These are phyloP conservation scores for Microcebus ravelobensis DNA, from an alignment of 2,113 vertebrate genomes.

Conservation along the genomic window DNA sequence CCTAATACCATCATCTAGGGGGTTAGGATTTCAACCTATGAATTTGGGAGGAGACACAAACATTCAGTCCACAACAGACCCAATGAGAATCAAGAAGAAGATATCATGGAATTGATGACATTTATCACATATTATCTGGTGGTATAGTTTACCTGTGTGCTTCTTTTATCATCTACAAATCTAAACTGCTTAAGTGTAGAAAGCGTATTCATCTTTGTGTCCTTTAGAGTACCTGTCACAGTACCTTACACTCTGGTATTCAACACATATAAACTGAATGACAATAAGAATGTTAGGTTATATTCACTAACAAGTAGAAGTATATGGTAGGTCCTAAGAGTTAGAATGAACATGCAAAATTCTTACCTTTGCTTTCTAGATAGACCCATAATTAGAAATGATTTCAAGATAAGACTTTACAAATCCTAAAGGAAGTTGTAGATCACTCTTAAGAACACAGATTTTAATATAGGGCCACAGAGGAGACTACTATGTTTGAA, in stretches of 20 bases:
- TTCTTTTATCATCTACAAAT: neutral
- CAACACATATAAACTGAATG: neutral
- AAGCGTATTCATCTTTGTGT: neutral
- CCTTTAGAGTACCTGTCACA: neutral
- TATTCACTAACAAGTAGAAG: neutral
- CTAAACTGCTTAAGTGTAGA: neutral
- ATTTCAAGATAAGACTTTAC: neutral
- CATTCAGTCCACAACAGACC: neutral
- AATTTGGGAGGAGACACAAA: neutral
- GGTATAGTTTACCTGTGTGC: neutral
- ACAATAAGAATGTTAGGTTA: neutral
- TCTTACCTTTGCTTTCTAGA: conserved; percentile 44
- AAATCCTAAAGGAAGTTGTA: conserved; percentile 13
- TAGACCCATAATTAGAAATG: neutral
- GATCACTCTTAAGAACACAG: neutral
- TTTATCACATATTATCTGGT: neutral
- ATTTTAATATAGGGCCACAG: neutral
- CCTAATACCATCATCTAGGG: neutral
- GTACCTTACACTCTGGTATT: neutral
- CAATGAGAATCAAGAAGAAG: neutral
- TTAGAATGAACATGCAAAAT: neutral
- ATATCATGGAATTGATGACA: neutral
- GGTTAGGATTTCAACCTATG: neutral
- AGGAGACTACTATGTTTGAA: neutral
- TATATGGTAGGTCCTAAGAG: neutral